A percentile compares a stretch with the other conserved stretches of the same genome.
Conservation (phyloP, 2,113 vertebrate species). For the Papio anubis region DNA sequence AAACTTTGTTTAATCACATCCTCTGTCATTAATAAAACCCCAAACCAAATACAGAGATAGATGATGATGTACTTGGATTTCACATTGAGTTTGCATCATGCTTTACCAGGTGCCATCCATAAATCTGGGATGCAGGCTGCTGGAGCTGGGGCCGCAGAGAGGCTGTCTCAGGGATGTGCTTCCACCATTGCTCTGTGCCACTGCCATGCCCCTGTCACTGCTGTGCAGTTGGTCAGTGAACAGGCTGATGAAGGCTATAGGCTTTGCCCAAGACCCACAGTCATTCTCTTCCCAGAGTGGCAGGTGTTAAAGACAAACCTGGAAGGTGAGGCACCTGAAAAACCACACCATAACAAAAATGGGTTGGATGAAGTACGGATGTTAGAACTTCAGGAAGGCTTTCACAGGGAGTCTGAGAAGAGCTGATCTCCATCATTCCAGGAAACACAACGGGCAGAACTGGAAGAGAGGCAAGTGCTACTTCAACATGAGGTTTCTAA, state of each 20-base stretch:
- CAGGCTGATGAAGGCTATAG: neutral
- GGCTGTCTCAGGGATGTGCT: neutral
- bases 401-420: neutral
- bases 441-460: neutral
- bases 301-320: neutral
- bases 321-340: neutral
- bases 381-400: neutral
- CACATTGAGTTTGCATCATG: constrained; percentile 21
- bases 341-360: neutral
- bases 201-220: neutral
- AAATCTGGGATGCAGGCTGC: constrained; percentile 41
- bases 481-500: neutral
- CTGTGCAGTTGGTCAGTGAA: neutral
- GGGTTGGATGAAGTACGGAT: neutral
- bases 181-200: neutral
- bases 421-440: neutral
- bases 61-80: constrained; percentile 69
- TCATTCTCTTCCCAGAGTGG: neutral
- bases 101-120: constrained; percentile 63
- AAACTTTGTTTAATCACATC: constrained; percentile 64
- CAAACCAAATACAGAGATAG: constrained; percentile 62
- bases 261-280: neutral
- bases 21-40: constrained; percentile 69
- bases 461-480: neutral
- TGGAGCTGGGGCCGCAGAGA: neutral